Conservation (phyloP, 2,113 vertebrate species). For the Poeciliopsis prolifica region DNA sequence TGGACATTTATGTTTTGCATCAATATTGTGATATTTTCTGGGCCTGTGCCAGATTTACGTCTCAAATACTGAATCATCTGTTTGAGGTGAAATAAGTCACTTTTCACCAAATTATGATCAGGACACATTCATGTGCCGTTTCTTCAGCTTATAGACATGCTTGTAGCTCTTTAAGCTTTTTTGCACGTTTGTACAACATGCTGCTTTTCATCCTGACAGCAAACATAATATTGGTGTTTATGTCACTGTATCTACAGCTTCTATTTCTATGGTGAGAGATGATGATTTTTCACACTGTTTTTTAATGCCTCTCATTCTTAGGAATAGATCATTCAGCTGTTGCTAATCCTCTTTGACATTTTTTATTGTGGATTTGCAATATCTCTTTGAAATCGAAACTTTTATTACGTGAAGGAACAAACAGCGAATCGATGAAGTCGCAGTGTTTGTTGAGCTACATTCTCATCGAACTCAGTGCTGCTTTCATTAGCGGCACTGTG, state of each 20-base stretch:
- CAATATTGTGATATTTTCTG: neutral
- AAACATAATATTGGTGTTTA: conserved; percentile 50
- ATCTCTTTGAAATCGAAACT: neutral
- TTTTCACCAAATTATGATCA: conserved; percentile 25
- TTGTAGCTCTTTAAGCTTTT: neutral
- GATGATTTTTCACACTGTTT: conserved; percentile 4
- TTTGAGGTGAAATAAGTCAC: conserved; percentile 34
- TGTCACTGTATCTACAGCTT: conserved; percentile 28
- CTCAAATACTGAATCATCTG: conserved; percentile 38
- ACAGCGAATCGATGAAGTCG: too few relatives aligned
- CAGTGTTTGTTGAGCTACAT: neutral
- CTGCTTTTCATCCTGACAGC: conserved; percentile 42
- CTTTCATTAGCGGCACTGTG: conserved; percentile 16
- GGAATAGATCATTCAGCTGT: neutral
- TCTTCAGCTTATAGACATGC: neutral
- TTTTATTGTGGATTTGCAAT: neutral
- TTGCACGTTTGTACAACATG: neutral
- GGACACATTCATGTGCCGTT: conserved; percentile 3
- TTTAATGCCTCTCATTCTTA: conserved; percentile 8
- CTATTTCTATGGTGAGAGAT: conserved; percentile 56
- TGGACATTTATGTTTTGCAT: conserved; percentile 16
- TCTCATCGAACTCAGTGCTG: conserved; percentile 6
- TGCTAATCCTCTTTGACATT: neutral
- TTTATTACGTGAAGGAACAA: too few relatives aligned
- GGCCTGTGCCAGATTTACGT: conserved; percentile 23